phyloP scores from a whole-genome alignment of 2,113 vertebrate species.

The Lamprotornis superbus region DNA sequence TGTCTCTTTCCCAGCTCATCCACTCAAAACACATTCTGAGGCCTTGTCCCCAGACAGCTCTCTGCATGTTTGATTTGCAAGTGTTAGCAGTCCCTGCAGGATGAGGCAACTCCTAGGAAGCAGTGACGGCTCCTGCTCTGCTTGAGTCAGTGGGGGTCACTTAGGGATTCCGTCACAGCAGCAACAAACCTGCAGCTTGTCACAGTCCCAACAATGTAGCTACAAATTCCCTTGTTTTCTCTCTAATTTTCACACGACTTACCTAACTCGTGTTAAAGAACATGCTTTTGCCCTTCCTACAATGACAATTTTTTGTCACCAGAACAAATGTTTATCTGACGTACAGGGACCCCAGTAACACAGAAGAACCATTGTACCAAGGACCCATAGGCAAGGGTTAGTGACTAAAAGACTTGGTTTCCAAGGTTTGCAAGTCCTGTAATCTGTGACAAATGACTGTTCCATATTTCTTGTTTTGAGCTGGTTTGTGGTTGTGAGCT shows the following conservation, averaged over 20 bases:
- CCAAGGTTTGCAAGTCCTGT: neutral
- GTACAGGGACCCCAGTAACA: neutral
- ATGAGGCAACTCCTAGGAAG: neutral
- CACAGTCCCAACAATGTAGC: rapidly evolving
- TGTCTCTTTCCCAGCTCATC: neutral
- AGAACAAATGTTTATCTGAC: neutral
- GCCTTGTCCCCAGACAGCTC: neutral
- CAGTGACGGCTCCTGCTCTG: neutral
- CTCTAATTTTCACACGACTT: neutral
- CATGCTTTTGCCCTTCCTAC: neutral
- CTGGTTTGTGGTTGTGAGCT: neutral
- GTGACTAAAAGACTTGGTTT: neutral
- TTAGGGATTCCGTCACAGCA: neutral
- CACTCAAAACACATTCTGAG: neutral
- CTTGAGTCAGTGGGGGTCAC: rapidly evolving
- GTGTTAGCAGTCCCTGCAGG: neutral
- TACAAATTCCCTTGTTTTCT: neutral
- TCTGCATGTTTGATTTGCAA: neutral
- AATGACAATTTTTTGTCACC: neutral
- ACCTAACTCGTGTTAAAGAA: neutral
- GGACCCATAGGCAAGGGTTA: too few relatives aligned
- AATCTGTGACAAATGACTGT: neutral
- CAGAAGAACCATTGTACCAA: neutral
- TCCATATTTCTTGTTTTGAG: neutral
- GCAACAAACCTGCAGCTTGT: neutral